Conservation (phyloP, 2,113 vertebrate species). For the Diphyllodes magnificus region DNA sequence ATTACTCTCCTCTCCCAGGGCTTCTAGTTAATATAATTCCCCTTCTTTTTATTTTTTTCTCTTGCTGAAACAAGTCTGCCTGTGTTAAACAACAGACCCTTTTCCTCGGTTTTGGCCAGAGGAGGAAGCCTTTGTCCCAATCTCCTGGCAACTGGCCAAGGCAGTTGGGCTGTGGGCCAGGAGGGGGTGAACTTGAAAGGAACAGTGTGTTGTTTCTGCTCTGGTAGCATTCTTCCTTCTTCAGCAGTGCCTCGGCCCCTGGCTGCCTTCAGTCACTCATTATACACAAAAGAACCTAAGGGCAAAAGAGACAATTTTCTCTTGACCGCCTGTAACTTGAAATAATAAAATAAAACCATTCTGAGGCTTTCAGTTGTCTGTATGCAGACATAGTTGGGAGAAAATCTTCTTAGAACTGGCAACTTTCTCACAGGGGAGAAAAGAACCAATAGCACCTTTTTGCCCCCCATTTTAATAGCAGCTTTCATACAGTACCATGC, state of each 20-base stretch:
- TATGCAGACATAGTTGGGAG: not conserved
- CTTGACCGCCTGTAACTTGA: not conserved
- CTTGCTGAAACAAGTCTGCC: constrained; percentile 46
- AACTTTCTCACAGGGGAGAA: not conserved
- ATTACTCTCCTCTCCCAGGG: constrained; percentile 15
- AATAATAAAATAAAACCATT: constrained; percentile 7
- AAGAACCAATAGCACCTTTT: not conserved
- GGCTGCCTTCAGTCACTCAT: constrained; percentile 5
- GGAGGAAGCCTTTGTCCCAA: constrained; percentile 44
- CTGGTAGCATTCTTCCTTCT: constrained; percentile 53
- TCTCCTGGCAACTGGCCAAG: constrained; percentile 47
- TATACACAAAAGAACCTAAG: constrained; percentile 26
- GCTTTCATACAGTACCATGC: not conserved
- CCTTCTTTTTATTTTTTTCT: constrained; percentile 11
- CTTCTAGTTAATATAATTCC: constrained; percentile 33
- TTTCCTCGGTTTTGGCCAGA: constrained; percentile 24
- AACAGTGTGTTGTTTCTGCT: constrained; percentile 56
- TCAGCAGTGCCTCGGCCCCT: constrained; percentile 20
- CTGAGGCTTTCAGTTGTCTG: not conserved
- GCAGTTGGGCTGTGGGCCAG: constrained; percentile 16
- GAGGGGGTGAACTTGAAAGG: constrained; percentile 55
- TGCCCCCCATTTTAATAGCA: not conserved
- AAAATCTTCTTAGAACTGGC: not conserved
- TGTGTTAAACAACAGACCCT: constrained; percentile 53
- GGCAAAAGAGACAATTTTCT: constrained; percentile 26